Conservation (phyloP, 1,140 invertebrate genomes). For the honey bee (Apis mellifera) region DNA sequence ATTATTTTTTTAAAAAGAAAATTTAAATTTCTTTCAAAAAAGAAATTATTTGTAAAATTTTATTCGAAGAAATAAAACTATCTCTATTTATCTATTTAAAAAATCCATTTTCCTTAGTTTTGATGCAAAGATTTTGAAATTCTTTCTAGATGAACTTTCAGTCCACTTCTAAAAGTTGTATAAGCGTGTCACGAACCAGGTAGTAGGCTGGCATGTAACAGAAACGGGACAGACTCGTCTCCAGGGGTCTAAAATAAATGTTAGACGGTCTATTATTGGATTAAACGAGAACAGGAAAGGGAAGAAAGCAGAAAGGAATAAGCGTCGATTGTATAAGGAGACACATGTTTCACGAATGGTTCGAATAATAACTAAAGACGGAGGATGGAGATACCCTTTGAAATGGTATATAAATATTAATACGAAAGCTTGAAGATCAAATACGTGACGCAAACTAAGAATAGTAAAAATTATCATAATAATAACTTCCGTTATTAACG, state of each 20-base stretch:
- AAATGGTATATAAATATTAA: conserved; percentile 37
- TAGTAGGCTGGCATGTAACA: conserved; percentile 1
- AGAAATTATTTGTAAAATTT: too few species aligned
- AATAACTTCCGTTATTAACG: conserved; percentile 9
- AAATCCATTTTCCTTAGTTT: too few species aligned
- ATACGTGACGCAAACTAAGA: too few species aligned
- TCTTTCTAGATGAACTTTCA: conserved; percentile 9
- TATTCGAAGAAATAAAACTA: too few species aligned
- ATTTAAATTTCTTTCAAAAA: too few species aligned
- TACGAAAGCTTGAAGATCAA: neutral
- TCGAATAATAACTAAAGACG: neutral
- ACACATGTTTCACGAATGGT: neutral
- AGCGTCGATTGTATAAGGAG: neutral
- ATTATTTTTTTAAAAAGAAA: too few species aligned
- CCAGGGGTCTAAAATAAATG: conserved; percentile 26
- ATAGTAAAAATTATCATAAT: conserved; percentile 17
- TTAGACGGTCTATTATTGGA: conserved; percentile 34
- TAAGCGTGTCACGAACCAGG: conserved; percentile 26
- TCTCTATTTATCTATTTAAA: too few species aligned
- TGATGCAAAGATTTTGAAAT: neutral
- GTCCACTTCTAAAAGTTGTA: neutral
- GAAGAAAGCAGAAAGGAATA: neutral
- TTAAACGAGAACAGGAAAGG: conserved; percentile 8
- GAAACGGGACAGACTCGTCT: conserved; percentile 28
- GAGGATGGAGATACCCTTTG: neutral